phyloP scores from a whole-genome alignment of 2,797 vertebrate species.

The Pseudomugil tenellus region DNA sequence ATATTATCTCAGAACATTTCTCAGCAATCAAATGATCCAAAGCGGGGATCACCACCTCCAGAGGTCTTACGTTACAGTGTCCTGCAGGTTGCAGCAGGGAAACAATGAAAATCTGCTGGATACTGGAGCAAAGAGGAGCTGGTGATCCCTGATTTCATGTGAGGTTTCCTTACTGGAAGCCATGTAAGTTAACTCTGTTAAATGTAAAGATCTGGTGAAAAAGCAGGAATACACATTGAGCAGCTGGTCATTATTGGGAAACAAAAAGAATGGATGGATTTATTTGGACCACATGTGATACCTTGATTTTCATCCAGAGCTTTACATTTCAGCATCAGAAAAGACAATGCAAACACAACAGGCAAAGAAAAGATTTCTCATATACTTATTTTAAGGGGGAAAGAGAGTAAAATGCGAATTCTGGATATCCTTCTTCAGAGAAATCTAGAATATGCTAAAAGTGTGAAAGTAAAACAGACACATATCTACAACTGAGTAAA shows the following conservation, averaged over 20 bases:
- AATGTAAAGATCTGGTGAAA: conserved; percentile 79
- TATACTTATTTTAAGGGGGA: conserved; percentile 80
- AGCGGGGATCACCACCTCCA: too few relatives aligned
- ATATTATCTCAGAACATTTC: conserved; percentile 20
- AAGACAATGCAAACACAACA: conserved; percentile 73
- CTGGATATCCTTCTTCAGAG: conserved; percentile 83
- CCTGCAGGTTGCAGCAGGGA: too few relatives aligned
- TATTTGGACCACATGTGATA: conserved; percentile 70
- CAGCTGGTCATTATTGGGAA: conserved; percentile 50
- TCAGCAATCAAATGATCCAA: conserved; percentile 5
- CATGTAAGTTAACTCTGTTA: conserved; percentile 79
- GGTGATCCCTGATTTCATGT: not conserved
- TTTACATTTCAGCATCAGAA: conserved; percentile 68
- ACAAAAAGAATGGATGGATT: conserved; percentile 64
- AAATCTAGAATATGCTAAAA: conserved; percentile 84
- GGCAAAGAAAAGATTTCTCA: conserved; percentile 80
- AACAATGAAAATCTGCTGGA: too few relatives aligned
- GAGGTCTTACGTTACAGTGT: too few relatives aligned
- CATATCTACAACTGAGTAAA: conserved; percentile 78
- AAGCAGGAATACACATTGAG: conserved; percentile 73
- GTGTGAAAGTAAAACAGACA: conserved; percentile 81
- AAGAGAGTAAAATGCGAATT: conserved; percentile 79
- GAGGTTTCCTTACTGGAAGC: conserved; percentile 68
- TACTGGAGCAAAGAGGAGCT: too few relatives aligned
- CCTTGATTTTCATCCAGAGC: conserved; percentile 65